Evolutionary conservation across 2,797 vertebrate species (phyloP).

Genomic region (Morus bassanus): DNA sequence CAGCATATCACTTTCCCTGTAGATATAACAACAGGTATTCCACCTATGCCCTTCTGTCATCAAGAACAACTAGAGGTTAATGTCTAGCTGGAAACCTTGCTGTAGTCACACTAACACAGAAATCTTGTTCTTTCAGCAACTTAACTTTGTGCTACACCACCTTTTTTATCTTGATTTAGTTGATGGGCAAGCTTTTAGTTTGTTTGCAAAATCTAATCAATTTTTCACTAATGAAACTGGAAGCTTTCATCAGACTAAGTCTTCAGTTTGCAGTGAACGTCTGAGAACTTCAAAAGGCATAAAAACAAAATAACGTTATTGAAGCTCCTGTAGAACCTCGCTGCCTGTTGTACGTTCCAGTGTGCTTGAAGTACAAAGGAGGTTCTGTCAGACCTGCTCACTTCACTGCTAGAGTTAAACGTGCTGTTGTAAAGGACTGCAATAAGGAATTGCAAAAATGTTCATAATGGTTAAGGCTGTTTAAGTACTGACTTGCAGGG

Average conservation of each 20-base stretch:
- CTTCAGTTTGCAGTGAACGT: background rate
- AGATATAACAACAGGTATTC: background rate
- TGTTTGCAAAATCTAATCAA: background rate
- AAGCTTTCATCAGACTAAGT: background rate
- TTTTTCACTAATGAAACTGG: background rate
- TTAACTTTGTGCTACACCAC: background rate
- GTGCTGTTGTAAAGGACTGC: background rate
- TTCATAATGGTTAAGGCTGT: background rate
- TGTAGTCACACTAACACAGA: background rate
- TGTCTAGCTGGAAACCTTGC: background rate
- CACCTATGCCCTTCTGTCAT: background rate
- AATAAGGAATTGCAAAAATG: background rate
- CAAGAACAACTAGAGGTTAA: background rate
- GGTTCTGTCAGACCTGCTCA: background rate
- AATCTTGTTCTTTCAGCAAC: background rate
- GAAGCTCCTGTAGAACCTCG: background rate
- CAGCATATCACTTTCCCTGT: background rate
- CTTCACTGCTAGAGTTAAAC: background rate
- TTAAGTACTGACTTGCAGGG: background rate
- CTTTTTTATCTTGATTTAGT: background rate
- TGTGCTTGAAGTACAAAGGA: background rate
- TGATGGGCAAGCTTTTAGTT: background rate
- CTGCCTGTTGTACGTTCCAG: background rate
- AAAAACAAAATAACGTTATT: background rate
- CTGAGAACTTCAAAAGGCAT: background rate